These are phyloP conservation scores for Cancer borealis DNA, from an alignment of 2,888 invertebrate genomes.

Conservation along the genomic window DNA sequence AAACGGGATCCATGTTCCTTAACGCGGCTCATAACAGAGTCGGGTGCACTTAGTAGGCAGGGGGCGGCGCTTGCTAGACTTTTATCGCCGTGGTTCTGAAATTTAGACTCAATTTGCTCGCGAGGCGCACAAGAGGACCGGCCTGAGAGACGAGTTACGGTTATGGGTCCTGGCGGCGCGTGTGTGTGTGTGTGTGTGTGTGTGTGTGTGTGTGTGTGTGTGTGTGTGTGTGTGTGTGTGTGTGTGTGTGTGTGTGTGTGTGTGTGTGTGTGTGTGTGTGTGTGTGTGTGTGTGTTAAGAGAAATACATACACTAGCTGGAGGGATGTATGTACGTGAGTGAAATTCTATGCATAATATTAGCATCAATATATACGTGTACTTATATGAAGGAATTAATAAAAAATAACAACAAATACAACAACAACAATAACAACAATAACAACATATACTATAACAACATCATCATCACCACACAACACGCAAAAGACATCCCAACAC, in stretches of 20 bases:
- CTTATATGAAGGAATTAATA: not conserved
- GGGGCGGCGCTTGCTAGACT: not conserved
- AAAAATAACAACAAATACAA: not conserved
- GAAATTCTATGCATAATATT: not conserved
- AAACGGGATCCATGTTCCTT: not conserved
- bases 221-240: not conserved
- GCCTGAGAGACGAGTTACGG: not conserved
- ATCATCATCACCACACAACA: not conserved
- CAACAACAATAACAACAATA: not conserved
- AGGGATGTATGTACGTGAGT: not conserved
- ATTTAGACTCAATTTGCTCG: not conserved
- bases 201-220: conserved; percentile 21
- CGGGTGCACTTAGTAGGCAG: not conserved
- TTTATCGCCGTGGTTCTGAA: not conserved
- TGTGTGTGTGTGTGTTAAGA: not conserved
- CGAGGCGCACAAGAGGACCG: not conserved
- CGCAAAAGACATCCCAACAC: not conserved
- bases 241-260: too few species aligned
- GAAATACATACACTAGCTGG: not conserved
- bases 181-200: conserved; percentile 12
- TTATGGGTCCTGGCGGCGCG: not conserved
- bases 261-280: too few species aligned
- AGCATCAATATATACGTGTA: not conserved
- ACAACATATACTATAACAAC: not conserved
- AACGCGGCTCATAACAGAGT: not conserved